Base-by-base conservation (phyloP, 1,140 invertebrate species). In the Euwallacea fornicatus region DNA sequence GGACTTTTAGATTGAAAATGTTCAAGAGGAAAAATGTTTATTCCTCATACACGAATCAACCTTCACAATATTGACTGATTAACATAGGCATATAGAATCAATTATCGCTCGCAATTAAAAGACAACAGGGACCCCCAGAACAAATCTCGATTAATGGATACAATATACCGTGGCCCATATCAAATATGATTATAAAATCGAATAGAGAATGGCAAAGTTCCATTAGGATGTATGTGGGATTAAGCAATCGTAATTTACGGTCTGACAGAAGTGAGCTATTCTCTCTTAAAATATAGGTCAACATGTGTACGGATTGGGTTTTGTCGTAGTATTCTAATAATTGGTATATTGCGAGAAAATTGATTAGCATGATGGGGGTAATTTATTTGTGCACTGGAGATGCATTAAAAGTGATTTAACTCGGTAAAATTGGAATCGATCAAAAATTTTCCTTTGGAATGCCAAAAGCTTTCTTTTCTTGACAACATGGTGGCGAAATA, bases 141-240 rank as follows among this genome's bases (percentile, higher is more conserved):
- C 46, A 50, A 50, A 50, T 50, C 55, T 58, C 55, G 21, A 58
- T 58, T 58, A 58, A 10, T 58, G n/a, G 55, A 58, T 58, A 41
- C 13, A 58, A 53, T 33, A 15, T 58, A 15, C 21, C 11, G 50
- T n/a, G 16, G 55, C 55, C 55, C 55, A 58, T 33, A 16, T 58
- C 55, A 58, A 58, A 58, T 58, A 41, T 33, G 16, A 58, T 58
- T 58, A 50, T 50, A 50, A 50, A 50, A 50, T 13, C 46, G 46
- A 50, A 58, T 58, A 6, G 55, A 15, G 6, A 58, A 15, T 15
- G n/a, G n/a, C 16, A 58, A 58, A 58, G 13, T 58, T 58, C 55
- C 55, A 58, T 58, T 58, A 58, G 55, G 55, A 58, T 16, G 55
- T 58, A 58, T 58, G 13, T 50, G 46, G 55, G 55, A 58, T 58